phyloP scores from a whole-genome alignment of 2,888 invertebrate genomes.

The Agrotis exclamationis region DNA sequence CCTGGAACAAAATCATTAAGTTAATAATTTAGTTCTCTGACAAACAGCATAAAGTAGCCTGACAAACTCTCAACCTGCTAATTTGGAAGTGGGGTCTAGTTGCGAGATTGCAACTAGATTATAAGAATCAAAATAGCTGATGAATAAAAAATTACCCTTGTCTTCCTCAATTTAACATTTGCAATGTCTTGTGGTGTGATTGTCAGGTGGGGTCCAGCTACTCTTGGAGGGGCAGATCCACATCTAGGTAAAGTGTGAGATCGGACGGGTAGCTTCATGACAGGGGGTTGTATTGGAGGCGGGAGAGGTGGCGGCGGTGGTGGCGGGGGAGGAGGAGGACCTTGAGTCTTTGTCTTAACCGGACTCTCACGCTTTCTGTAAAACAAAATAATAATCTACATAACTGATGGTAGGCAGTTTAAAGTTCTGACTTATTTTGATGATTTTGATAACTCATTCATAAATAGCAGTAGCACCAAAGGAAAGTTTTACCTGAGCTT shows the following conservation, averaged over 20 bases:
- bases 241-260: slow-evolving; percentile 84
- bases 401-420: neutral
- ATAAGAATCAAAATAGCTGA: neutral
- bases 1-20: slow-evolving; percentile 67
- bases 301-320: slow-evolving; percentile 78
- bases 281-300: slow-evolving; percentile 64
- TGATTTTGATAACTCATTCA: neutral
- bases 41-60: neutral
- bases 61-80: neutral
- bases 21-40: neutral
- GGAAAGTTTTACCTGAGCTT: slow-evolving; percentile 80
- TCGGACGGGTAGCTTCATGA: slow-evolving; percentile 71
- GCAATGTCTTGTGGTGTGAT: slow-evolving; percentile 89
- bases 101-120: no score
- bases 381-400: slow-evolving; percentile 3
- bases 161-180: slow-evolving; percentile 86
- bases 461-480: slow-evolving; percentile 26
- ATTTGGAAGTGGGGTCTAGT: no score
- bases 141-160: slow-evolving; percentile 75
- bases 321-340: slow-evolving; percentile 77
- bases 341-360: slow-evolving; percentile 44
- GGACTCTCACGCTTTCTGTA: slow-evolving; percentile 68
- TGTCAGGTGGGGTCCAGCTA: slow-evolving; percentile 79
- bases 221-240: slow-evolving; percentile 85
- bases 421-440: neutral